Evolutionary conservation across 2,888 invertebrate species (phyloP).

Genomic region (Pyrrhosoma nymphula): DNA sequence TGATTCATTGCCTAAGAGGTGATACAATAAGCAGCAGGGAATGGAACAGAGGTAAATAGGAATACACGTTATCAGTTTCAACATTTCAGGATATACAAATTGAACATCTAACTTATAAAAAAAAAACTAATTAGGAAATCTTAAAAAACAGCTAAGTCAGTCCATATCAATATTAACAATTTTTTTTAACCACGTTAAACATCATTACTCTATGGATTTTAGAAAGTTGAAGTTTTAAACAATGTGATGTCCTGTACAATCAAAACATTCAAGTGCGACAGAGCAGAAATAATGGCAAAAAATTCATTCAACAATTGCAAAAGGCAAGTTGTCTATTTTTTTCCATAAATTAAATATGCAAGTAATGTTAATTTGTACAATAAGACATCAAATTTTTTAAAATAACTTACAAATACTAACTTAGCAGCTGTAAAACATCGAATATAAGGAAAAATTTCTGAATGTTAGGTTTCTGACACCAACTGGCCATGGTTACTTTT

Average conservation of each 20-base stretch:
- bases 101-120: not conserved
- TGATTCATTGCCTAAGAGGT: slow-evolving; percentile 38
- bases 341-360: not conserved
- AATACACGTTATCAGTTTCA: slow-evolving; percentile 44
- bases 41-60: slow-evolving; percentile 41
- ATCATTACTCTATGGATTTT: not conserved
- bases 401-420: not conserved
- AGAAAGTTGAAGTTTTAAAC: not conserved
- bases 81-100: not conserved
- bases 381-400: not conserved
- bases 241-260: not conserved
- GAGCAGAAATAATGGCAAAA: not conserved
- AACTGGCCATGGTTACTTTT: too few species aligned
- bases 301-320: not conserved
- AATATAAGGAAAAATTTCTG: not conserved
- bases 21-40: slow-evolving; percentile 17
- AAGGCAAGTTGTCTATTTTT: not conserved
- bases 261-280: not conserved
- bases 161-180: not conserved
- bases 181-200: not conserved
- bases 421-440: not conserved
- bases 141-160: not conserved
- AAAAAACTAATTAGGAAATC: not conserved
- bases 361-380: not conserved
- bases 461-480: too few species aligned